Conservation (phyloP, 2,113 vertebrate species). For the Channa argus region DNA sequence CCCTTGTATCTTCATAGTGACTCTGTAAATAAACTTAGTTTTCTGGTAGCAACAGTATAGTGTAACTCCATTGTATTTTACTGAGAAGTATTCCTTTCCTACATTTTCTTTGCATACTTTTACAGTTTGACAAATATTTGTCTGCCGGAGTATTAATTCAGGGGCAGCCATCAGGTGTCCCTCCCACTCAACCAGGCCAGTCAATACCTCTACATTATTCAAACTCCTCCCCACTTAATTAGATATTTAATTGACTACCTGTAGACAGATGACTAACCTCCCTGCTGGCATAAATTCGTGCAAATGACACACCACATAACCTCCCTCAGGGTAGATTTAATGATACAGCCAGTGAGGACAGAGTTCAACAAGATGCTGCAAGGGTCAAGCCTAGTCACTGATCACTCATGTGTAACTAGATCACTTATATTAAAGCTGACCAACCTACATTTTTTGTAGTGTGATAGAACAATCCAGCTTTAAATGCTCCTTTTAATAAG, state of each 20-base stretch:
- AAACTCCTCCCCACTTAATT: conserved; percentile 84
- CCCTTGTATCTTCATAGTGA: no score
- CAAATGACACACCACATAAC: conserved; percentile 71
- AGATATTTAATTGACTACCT: conserved; percentile 86
- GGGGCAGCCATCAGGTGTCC: conserved; percentile 46
- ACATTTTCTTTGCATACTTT: background rate
- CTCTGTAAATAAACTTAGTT: no score
- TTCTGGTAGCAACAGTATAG: no score
- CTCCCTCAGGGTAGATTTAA: conserved; percentile 64
- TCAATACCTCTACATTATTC: conserved; percentile 85
- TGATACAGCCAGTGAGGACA: conserved; percentile 61
- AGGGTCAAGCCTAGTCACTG: conserved; percentile 51
- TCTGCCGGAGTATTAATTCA: conserved; percentile 67
- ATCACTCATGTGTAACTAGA: conserved; percentile 40
- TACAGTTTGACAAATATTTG: conserved; percentile 24
- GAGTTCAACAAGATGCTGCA: conserved; percentile 68
- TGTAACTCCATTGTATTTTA: background rate
- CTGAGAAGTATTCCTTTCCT: background rate
- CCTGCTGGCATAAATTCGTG: conserved; percentile 81
- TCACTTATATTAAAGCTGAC: background rate
- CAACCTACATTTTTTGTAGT: background rate
- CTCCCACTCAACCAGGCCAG: conserved; percentile 51
- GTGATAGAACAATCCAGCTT: background rate
- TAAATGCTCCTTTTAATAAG: background rate
- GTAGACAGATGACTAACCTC: conserved; percentile 75